Percentiles rank a stretch among this genome's conserved stretches.
Conservation (phyloP, 2,797 vertebrate species). For the Yasuhikotakia modesta region DNA sequence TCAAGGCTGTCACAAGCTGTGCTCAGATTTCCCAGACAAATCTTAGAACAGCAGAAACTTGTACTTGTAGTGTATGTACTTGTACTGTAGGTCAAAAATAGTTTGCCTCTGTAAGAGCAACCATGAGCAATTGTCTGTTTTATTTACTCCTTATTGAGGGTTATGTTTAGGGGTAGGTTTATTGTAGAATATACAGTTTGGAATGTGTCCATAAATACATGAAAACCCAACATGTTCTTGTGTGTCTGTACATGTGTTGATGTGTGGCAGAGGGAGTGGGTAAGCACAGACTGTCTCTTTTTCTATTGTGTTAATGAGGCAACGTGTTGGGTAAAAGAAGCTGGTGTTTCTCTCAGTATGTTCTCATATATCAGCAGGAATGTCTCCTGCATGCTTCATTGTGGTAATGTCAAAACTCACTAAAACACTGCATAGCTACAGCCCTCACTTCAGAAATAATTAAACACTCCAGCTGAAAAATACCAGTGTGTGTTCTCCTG, state of each 20-base stretch:
- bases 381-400: conserved; percentile 18
- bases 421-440: conserved; percentile 22
- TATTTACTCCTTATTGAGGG: neutral
- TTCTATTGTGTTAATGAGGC: neutral
- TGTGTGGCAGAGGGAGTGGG: neutral
- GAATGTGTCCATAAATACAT: too few species aligned
- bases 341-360: neutral
- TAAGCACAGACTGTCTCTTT: neutral
- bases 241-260: too few species aligned
- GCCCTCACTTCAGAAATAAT: conserved; percentile 42
- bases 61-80: too few species aligned
- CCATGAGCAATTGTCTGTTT: neutral
- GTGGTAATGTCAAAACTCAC: conserved; percentile 19
- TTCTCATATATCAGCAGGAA: conserved; percentile 19
- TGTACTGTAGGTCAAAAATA: too few species aligned
- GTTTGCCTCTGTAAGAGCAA: too few species aligned
- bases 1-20: neutral
- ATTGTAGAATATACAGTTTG: too few species aligned
- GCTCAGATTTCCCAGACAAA: neutral
- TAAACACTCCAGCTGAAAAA: conserved; percentile 40
- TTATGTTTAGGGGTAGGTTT: too few species aligned
- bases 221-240: too few species aligned
- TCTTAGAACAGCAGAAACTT: neutral
- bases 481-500: conserved; percentile 21
- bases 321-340: neutral